A percentile compares a stretch with the other conserved stretches of the same genome.
Evolutionary conservation across 2,797 vertebrate genomes (phyloP).

Genomic region (Gymnoscopelus microlampas): DNA sequence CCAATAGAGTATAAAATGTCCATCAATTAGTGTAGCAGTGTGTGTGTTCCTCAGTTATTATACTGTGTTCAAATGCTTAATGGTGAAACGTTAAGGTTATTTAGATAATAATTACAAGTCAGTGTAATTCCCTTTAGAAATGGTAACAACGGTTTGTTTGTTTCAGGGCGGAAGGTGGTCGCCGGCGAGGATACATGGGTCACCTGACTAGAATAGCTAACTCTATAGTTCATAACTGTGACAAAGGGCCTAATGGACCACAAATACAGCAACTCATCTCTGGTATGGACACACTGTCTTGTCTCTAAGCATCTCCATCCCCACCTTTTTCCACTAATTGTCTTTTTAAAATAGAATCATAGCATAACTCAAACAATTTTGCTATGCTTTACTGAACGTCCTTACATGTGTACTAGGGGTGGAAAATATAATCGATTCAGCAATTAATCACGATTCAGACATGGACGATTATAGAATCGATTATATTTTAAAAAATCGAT

Average conservation of each 20-base stretch:
- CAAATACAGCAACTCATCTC: constrained; percentile 91
- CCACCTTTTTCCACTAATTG: neutral
- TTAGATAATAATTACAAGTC: neutral
- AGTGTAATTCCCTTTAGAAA: no score
- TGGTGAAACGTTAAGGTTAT: neutral
- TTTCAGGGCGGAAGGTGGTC: constrained; percentile 91
- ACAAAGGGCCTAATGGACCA: constrained; percentile 92
- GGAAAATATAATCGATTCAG: no score
- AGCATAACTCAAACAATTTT: no score
- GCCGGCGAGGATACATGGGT: constrained; percentile 96
- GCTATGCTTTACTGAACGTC: no score
- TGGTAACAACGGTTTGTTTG: neutral
- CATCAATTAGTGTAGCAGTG: no score
- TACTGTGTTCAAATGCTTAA: neutral
- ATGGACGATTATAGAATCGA: no score
- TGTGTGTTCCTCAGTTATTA: neutral
- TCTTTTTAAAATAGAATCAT: no score
- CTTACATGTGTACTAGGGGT: no score
- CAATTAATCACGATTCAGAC: no score
- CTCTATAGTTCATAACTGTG: constrained; percentile 94
- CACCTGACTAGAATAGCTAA: constrained; percentile 98
- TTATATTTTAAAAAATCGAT: no score
- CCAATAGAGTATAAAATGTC: neutral
- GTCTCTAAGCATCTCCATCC: neutral
- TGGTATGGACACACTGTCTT: constrained; percentile 75